These are phyloP conservation scores for Lithobates pipiens DNA, from an alignment of 2,797 vertebrate species.

Conservation along the genomic window DNA sequence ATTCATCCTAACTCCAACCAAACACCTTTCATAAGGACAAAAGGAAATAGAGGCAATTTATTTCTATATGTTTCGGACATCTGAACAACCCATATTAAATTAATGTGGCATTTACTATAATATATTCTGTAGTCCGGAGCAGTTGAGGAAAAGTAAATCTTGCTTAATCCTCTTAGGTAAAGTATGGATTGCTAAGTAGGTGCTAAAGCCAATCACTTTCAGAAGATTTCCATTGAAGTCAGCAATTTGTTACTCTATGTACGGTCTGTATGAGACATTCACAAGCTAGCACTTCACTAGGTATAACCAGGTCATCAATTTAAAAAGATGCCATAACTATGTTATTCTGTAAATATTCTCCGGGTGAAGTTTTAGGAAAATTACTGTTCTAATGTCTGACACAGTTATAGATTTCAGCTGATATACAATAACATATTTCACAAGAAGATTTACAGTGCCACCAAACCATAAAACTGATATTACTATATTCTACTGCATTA, in stretches of 20 bases:
- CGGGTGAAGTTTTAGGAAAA: not conserved
- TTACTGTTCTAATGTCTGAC: not conserved
- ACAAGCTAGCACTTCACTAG: not conserved
- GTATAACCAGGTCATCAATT: not conserved
- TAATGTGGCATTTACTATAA: not conserved
- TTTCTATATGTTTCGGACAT: not conserved
- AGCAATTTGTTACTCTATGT: not conserved
- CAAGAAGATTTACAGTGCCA: not conserved
- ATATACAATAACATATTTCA: not conserved
- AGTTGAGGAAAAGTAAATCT: not conserved
- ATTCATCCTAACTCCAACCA: too few species aligned
- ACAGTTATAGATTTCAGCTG: not conserved
- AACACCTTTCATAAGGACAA: too few species aligned
- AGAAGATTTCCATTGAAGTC: not conserved
- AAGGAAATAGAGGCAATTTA: too few species aligned
- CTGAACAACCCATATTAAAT: not conserved
- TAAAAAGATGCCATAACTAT: not conserved
- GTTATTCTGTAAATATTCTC: not conserved
- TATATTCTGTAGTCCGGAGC: not conserved
- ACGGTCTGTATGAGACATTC: not conserved
- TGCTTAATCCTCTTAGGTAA: constrained; percentile 7
- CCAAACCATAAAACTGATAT: not conserved
- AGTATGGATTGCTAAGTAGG: constrained; percentile 6
- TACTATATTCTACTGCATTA: too few species aligned
- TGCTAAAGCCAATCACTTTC: not conserved